Base-by-base conservation (phyloP, 2,113 vertebrate species). In the Pseudorasbora parva region DNA sequence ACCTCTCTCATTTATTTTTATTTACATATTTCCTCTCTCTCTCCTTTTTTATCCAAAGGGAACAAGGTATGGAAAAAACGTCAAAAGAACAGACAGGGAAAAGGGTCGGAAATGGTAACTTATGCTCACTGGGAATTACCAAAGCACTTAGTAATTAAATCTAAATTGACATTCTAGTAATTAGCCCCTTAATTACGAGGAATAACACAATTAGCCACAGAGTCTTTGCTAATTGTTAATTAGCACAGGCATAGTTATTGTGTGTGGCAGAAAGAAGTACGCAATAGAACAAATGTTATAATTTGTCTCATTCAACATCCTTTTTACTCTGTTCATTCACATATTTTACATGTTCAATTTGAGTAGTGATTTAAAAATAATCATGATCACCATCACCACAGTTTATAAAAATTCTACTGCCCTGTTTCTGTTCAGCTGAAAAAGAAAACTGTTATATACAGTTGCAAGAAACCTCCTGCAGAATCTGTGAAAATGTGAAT, bases 141-240 rank as follows among this genome's bases (percentile, higher is more conserved):
- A 95, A 93, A 94, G 94, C 94, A 93, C 94, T 94, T 94, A 94
- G 94, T 95, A 94, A 95, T 95, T 94, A 95, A 95, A 95, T 95
- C 93, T 94, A 94, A 94, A 95, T 95, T 95, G 94, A 95, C 94
- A 95, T 95, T 95, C 92, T 92, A 91, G 94, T 94, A 95, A 95
- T 95, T 95, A 94, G 93, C 93, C 93, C 92, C 92, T 94, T 95
- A 93, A 95, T 95, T 95, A 95, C 93, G 92, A 95, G 94, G 93
- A 95, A 95, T 95, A 95, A 95, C 93, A 95, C 93, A 95, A 95
- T 95, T 95, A 94, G 93, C 93, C 92, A 93, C 91, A 90, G 91
- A 94, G 92, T 94, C 93, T 94, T 93, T 93, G 92, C 93, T 95
- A 95, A 95, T 95, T 95, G 93, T 95, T 95, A 95, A 95, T 95